Conservation (phyloP, 2,113 vertebrate genomes). For the Aegypius monachus region DNA sequence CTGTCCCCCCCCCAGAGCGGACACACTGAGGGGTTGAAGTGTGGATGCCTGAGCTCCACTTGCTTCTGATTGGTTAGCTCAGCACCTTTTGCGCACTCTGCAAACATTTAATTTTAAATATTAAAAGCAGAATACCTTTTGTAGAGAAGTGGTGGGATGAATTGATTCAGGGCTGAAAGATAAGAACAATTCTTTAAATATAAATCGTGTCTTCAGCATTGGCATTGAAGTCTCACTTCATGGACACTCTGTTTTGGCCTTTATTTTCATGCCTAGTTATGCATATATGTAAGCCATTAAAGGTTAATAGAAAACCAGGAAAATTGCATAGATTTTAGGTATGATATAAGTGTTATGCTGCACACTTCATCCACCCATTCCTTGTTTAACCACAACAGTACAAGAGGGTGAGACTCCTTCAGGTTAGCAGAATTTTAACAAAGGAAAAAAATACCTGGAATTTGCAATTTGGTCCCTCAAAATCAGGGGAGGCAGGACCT, state of each 20-base stretch:
- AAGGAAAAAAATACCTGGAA: neutral
- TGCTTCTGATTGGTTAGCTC: neutral
- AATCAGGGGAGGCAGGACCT: neutral
- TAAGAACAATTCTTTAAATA: neutral
- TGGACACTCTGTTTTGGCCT: neutral
- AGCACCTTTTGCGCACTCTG: neutral
- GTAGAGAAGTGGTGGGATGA: neutral
- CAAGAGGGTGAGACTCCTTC: neutral
- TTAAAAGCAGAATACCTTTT: neutral
- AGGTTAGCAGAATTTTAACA: neutral
- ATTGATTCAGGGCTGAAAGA: neutral
- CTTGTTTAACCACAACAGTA: neutral
- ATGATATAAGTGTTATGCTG: neutral
- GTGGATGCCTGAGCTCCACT: neutral
- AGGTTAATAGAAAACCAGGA: neutral
- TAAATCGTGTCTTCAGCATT: neutral
- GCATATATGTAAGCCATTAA: neutral
- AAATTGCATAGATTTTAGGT: neutral
- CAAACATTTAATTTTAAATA: neutral
- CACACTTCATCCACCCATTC: neutral
- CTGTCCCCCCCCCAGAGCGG: neutral
- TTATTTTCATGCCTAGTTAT: neutral
- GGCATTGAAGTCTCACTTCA: neutral
- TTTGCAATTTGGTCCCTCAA: neutral
- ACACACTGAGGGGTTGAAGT: fast-evolving